phyloP scores from a whole-genome alignment of 2,888 invertebrate genomes.

The Eristalinus aeneus region DNA sequence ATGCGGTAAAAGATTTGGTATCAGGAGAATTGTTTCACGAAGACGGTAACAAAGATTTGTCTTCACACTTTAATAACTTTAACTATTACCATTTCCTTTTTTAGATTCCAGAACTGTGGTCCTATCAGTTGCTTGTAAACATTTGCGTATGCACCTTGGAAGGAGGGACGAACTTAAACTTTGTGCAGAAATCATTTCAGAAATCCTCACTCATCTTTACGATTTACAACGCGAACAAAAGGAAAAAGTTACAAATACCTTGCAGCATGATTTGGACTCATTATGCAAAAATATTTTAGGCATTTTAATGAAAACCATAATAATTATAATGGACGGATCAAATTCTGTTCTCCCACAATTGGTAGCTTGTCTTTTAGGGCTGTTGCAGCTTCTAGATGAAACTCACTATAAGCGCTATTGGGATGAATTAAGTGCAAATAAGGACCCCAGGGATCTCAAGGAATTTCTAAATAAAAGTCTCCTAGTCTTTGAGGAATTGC shows the following conservation, averaged over 20 bases:
- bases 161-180: constrained; percentile 90
- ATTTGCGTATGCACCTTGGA: constrained; percentile 90
- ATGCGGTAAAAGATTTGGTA: constrained; percentile 90
- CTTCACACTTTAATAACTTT: background rate
- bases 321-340: constrained; percentile 90
- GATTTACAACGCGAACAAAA: constrained; percentile 82
- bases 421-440: constrained; percentile 86
- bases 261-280: constrained; percentile 90
- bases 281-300: constrained; percentile 90
- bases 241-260: constrained; percentile 81
- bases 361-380: constrained; percentile 92
- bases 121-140: constrained; percentile 91
- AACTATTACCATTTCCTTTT: background rate
- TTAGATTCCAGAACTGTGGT: constrained; percentile 92
- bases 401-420: constrained; percentile 93
- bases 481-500: constrained; percentile 81
- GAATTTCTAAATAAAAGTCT: constrained; percentile 93
- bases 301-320: constrained; percentile 91
- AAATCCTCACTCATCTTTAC: constrained; percentile 85
- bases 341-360: constrained; percentile 87
- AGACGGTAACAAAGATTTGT: constrained; percentile 82
- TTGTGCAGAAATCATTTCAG: constrained; percentile 93
- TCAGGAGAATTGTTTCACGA: constrained; percentile 88
- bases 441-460: constrained; percentile 90
- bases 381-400: constrained; percentile 92